A percentile compares a stretch with the other conserved stretches of the same genome.
These are phyloP conservation scores for Psettodes erumei DNA, from an alignment of 2,113 vertebrate genomes.

Conservation along the genomic window DNA sequence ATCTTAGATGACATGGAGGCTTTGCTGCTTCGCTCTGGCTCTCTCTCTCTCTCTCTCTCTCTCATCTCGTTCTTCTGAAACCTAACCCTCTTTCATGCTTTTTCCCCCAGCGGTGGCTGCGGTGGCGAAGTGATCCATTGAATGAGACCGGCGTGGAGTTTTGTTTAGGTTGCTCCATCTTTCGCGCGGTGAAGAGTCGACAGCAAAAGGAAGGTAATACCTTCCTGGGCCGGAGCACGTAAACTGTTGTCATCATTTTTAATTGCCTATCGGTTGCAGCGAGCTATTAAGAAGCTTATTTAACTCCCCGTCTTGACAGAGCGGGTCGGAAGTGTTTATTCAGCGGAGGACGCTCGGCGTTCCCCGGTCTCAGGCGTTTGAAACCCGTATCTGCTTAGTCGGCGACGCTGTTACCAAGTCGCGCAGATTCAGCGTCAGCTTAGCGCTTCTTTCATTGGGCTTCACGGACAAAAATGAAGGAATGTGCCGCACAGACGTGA, in stretches of 20 bases:
- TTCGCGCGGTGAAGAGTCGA: slow-evolving; percentile 44
- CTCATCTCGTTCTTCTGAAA: slow-evolving; percentile 63
- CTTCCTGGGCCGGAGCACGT: neutral
- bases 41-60: slow-evolving; percentile 46
- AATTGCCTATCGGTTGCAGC: slow-evolving; percentile 12
- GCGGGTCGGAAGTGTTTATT: slow-evolving; percentile 5
- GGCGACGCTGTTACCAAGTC: neutral
- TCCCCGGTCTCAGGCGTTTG: neutral
- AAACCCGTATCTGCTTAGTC: neutral
- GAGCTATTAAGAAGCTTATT: slow-evolving; percentile 16
- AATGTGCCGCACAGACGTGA: too few species aligned
- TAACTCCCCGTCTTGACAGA: slow-evolving; percentile 10
- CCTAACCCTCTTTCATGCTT: slow-evolving; percentile 66
- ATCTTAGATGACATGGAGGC: slow-evolving; percentile 76
- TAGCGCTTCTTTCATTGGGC: too few species aligned
- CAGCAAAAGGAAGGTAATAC: slow-evolving; percentile 27
- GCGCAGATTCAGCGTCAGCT: neutral
- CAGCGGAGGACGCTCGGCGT: neutral
- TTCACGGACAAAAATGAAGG: too few species aligned
- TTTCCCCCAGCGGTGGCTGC: slow-evolving; percentile 56
- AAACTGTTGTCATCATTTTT: slow-evolving; percentile 39
- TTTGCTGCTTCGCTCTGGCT: too few species aligned
- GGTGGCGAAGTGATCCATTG: slow-evolving; percentile 41
- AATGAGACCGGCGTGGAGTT: slow-evolving; percentile 37
- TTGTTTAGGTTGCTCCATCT: slow-evolving; percentile 57